Base-by-base conservation (phyloP, 2,113 vertebrate genomes). In the Amblyopsis rosae region DNA sequence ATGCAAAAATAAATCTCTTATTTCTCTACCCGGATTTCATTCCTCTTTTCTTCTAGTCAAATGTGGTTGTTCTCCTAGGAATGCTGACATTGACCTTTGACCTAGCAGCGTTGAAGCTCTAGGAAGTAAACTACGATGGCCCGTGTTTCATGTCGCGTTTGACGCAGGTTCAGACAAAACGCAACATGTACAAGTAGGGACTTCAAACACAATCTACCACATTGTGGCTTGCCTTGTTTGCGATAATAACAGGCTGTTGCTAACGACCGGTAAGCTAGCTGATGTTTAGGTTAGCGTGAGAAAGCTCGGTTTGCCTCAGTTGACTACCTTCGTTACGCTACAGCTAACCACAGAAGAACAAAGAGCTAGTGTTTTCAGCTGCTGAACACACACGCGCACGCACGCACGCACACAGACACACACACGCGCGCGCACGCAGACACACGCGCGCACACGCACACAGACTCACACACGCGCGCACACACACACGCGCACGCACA, bases 401-500 rank as follows among this genome's bases (percentile, higher is more conserved):
- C 7, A 57, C n/a, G 65, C 69, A 71, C 65, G 59, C 51, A 69
- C 66, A 65, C 51, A 56, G 56, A 75, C 32, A 57, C 12, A 48
- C 12, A 55, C 54, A n/a, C 13, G 47, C 56, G 35, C 5, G 7
- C 41, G 35, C n/a, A 41, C 7, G 19, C 62, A 59, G n/a, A 58
- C 54, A 49, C 48, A 49, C 48, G 64, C 63, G 49, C 9, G 33
- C n/a, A 68, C 69, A 71, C 65, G 46, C 70, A 56, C 66, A 65
- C 51, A 56, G 56, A 75, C 32, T 49, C 61, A 65, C 67, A 67
- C 61, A 70, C 62, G 62, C 66, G 60, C 59, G n/a, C n/a, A 53
- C 70, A 56, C 61, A 65, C 67, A 67, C 61, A 70, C 62, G 62
- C 66, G 60, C 59, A 55, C 61, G n/a, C 33, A 50, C 35, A 55